phyloP scores from a whole-genome alignment of 2,888 invertebrate species.

The Argyresthia albistria region DNA sequence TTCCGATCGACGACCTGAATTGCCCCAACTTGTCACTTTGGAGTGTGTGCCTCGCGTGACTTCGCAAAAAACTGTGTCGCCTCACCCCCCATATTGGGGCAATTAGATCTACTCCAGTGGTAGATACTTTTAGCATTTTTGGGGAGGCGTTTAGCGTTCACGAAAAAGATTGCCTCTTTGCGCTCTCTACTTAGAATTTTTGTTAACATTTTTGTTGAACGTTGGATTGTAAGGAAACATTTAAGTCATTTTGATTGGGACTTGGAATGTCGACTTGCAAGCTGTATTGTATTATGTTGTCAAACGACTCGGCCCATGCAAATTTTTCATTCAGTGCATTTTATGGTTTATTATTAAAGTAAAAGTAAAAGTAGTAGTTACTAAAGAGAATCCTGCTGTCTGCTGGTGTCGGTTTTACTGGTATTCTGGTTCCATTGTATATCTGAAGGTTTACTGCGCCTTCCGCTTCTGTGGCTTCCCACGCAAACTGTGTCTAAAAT shows the following conservation, averaged over 20 bases:
- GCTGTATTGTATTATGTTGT: not conserved
- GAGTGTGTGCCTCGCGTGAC: constrained; percentile 30
- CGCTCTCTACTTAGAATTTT: not conserved
- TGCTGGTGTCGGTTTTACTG: no score
- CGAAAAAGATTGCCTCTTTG: not conserved
- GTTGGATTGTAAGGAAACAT: not conserved
- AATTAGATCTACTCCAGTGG: constrained; percentile 5
- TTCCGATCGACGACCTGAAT: constrained; percentile 32
- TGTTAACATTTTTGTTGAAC: not conserved
- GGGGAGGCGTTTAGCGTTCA: not conserved
- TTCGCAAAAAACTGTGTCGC: constrained; percentile 29
- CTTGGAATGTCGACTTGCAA: not conserved
- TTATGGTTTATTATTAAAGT: no score
- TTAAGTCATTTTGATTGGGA: not conserved
- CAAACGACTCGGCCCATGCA: not conserved
- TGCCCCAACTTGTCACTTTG: constrained; percentile 40
- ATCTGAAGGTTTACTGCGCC: no score
- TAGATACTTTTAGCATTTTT: constrained; percentile 1
- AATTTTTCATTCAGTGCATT: no score
- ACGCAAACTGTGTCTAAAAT: no score
- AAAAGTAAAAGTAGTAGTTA: no score
- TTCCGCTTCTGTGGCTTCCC: no score
- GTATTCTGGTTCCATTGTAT: no score
- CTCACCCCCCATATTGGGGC: constrained; percentile 8
- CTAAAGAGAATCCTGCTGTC: no score